A percentile compares a stretch with the other conserved stretches of the same genome.
These are phyloP conservation scores for Leucophenga varia DNA, from an alignment of 1,140 invertebrate species.

Conservation along the genomic window DNA sequence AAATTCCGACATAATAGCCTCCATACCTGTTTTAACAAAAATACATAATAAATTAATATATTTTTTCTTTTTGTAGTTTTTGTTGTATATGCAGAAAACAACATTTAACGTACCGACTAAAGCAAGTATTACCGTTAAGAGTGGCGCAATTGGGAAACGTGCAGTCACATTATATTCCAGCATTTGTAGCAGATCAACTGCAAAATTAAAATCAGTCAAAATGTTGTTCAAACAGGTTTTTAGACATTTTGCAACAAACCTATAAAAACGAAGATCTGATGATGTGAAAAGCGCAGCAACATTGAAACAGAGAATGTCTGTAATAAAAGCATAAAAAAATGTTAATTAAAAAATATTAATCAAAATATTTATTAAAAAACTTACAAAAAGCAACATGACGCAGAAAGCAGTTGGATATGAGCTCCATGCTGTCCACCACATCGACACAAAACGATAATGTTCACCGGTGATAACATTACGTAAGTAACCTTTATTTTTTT, in stretches of 20 bases:
- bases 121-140: constrained; percentile 95
- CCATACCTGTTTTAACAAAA: constrained; percentile 78
- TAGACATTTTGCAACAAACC: constrained; percentile 68
- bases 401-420: constrained; percentile 92
- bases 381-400: constrained; percentile 98
- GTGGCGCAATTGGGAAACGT: constrained; percentile 91
- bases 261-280: constrained; percentile 98
- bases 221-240: not conserved
- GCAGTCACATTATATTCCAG: constrained; percentile 91
- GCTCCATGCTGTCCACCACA: constrained; percentile 93
- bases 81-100: not conserved
- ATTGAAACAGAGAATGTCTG: constrained; percentile 98
- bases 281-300: constrained; percentile 96
- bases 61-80: not conserved
- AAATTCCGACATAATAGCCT: constrained; percentile 99
- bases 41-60: not conserved
- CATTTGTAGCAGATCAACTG: constrained; percentile 96
- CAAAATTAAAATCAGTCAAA: constrained; percentile 23
- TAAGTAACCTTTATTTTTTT: constrained; percentile 94
- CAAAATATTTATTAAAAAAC: constrained; percentile 61
- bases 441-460: constrained; percentile 96
- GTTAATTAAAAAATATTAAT: not conserved
- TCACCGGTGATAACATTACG: constrained; percentile 98
- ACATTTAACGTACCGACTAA: constrained; percentile 81
- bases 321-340: constrained; percentile 38